Percentiles rank a stretch among this genome's conserved stretches.
Evolutionary conservation across 2,113 vertebrate species (phyloP).

Genomic region (Microcebus jonahi): DNA sequence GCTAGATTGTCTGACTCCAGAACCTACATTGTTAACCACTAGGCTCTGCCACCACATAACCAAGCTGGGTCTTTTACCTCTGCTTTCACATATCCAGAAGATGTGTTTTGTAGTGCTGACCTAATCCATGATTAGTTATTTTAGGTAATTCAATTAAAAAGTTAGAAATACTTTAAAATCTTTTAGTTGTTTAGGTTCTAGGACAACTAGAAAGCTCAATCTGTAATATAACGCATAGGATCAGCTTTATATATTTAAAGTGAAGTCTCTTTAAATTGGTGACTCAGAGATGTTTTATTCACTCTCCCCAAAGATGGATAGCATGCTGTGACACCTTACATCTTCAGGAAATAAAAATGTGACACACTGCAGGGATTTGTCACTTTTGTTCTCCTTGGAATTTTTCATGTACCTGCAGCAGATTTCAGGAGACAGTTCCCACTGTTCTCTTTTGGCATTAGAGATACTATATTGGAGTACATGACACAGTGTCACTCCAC

Average conservation of each 20-base stretch:
- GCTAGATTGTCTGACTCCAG: conserved; percentile 14
- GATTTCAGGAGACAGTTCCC: conserved; percentile 42
- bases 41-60: neutral
- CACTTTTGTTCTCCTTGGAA: conserved; percentile 54
- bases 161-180: conserved; percentile 6
- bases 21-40: neutral
- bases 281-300: neutral
- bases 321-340: neutral
- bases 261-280: conserved; percentile 41
- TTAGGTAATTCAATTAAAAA: conserved; percentile 11
- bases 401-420: neutral
- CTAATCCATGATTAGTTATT: conserved; percentile 48
- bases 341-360: conserved; percentile 54
- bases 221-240: conserved; percentile 14
- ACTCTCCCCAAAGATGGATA: conserved; percentile 53
- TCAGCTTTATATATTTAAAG: conserved; percentile 63
- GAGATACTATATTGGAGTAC: neutral
- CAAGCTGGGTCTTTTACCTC: conserved; percentile 8
- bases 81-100: neutral
- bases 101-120: neutral
- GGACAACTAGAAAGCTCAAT: neutral
- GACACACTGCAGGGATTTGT: conserved; percentile 34
- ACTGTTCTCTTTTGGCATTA: conserved; percentile 45
- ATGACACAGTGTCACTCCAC: neutral
- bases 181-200: conserved; percentile 1